phyloP scores from a whole-genome alignment of 1,140 invertebrate genomes.

The Mizuhopecten yessoensis region DNA sequence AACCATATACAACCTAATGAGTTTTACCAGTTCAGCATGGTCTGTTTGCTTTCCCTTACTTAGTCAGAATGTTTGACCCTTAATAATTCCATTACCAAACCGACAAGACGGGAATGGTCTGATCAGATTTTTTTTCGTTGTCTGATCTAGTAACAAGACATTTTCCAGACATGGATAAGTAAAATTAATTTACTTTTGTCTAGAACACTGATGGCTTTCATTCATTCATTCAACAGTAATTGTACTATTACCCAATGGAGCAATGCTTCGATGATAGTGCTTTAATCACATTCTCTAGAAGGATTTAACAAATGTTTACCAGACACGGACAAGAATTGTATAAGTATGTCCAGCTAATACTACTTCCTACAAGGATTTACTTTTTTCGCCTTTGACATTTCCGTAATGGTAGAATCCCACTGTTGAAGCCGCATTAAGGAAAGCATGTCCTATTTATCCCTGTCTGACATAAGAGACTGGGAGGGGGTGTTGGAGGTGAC shows the following conservation, averaged over 20 bases:
- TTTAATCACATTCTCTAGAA: background rate
- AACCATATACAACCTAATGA: background rate
- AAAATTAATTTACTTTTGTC: background rate
- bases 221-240: background rate
- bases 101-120: background rate
- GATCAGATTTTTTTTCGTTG: background rate
- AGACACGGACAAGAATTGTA: background rate
- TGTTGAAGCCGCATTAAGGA: too few species aligned
- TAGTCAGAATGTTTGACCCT: background rate
- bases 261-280: background rate
- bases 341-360: background rate
- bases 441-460: too few species aligned
- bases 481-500: background rate
- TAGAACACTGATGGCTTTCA: background rate
- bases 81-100: background rate
- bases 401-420: background rate
- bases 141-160: background rate
- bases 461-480: background rate
- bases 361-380: background rate
- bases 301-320: slow-evolving; percentile 16
- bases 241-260: background rate
- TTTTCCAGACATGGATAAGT: background rate
- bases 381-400: background rate
- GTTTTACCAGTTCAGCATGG: background rate
- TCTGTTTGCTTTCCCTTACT: background rate